Evolutionary conservation across 2,797 vertebrate genomes (phyloP).

Genomic region (Chaunax sp.): DNA sequence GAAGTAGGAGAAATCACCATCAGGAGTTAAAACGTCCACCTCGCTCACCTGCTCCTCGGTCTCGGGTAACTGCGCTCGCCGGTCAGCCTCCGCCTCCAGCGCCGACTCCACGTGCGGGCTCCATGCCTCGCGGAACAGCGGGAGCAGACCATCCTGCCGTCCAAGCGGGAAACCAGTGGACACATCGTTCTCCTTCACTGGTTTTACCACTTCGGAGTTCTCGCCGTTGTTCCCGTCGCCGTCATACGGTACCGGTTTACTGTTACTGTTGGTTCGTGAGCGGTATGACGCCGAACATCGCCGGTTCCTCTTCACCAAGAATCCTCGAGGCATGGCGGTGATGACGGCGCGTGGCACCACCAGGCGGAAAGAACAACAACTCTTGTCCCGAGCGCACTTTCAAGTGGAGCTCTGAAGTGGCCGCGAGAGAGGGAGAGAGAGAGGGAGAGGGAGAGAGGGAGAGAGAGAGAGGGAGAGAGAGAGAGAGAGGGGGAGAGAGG

Average conservation of each 20-base stretch:
- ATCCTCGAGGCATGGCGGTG: slow-evolving; percentile 91
- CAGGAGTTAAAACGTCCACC: slow-evolving; percentile 62
- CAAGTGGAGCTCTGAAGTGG: slow-evolving; percentile 65
- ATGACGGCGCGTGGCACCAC: slow-evolving; percentile 48
- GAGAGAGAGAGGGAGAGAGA: not conserved
- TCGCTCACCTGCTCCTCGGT: slow-evolving; percentile 58
- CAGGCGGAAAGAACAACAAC: slow-evolving; percentile 46
- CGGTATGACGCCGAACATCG: slow-evolving; percentile 85
- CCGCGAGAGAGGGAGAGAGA: slow-evolving; percentile 9
- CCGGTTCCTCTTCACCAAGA: slow-evolving; percentile 93
- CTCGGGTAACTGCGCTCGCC: slow-evolving; percentile 72
- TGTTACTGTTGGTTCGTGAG: slow-evolving; percentile 56
- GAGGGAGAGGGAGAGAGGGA: slow-evolving; percentile 14
- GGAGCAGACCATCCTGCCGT: slow-evolving; percentile 16
- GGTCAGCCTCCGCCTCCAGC: slow-evolving; percentile 75
- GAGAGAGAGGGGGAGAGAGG: slow-evolving; percentile 4
- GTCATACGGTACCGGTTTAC: not conserved
- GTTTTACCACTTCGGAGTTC: not conserved
- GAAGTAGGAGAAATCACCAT: slow-evolving; percentile 55
- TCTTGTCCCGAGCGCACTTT: slow-evolving; percentile 63
- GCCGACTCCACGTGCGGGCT: slow-evolving; percentile 73
- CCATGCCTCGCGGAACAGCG: slow-evolving; percentile 65
- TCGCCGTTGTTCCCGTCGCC: slow-evolving; percentile 6
- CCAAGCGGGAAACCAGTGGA: slow-evolving; percentile 6
- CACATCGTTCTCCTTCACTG: not conserved